Conservation (phyloP, 2,888 invertebrate genomes). For the Diabrotica balteata region DNA sequence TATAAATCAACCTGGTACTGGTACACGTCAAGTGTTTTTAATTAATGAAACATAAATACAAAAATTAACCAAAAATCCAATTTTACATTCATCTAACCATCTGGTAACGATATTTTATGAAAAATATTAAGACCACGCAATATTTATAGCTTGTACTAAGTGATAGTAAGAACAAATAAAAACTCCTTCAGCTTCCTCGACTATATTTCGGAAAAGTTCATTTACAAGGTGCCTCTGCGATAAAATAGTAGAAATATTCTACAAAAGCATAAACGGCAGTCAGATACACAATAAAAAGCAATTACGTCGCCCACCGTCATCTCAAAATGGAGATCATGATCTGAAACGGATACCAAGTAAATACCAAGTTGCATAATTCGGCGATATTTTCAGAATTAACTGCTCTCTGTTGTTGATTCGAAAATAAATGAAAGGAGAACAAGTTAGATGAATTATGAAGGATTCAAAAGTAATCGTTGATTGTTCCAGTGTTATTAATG, state of each 20-base stretch:
- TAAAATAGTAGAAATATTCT: constrained; percentile 21
- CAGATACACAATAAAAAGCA: constrained; percentile 35
- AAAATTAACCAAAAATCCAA: no score
- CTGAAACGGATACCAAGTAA: constrained; percentile 31
- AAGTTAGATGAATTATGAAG: no score
- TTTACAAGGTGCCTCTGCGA: constrained; percentile 3
- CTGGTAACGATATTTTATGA: no score
- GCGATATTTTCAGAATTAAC: constrained; percentile 35
- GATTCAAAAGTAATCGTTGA: no score
- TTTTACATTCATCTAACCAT: no score
- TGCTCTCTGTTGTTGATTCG: constrained; percentile 7
- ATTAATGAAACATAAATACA: no score
- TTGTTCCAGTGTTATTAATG: no score
- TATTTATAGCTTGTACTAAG: no score
- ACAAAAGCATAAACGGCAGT: constrained; percentile 18
- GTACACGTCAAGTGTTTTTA: no score
- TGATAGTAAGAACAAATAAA: not conserved
- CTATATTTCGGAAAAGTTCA: constrained; percentile 8
- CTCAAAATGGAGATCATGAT: constrained; percentile 44
- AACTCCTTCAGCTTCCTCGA: not conserved
- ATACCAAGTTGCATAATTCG: constrained; percentile 40
- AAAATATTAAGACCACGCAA: no score
- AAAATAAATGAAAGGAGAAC: no score
- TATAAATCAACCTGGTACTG: no score
- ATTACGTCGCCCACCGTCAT: constrained; percentile 42